Conservation (phyloP, 2,797 vertebrate genomes). For the Halcyon smyrnensis region DNA sequence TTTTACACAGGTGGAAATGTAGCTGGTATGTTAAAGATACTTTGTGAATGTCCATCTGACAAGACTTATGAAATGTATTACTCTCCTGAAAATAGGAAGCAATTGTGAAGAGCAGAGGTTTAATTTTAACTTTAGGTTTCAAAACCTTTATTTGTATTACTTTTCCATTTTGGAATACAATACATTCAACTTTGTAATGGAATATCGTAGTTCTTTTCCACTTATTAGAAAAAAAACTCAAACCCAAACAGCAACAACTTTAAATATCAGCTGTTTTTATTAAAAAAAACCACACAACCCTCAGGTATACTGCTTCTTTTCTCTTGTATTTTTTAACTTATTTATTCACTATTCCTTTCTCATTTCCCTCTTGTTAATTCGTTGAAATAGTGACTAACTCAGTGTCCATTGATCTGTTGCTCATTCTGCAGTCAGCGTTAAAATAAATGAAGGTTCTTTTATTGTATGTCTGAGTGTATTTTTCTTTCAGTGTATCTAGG, state of each 20-base stretch:
- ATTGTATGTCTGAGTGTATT: background rate
- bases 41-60: background rate
- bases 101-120: background rate
- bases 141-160: background rate
- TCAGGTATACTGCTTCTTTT: background rate
- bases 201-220: background rate
- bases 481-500: background rate
- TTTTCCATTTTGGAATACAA: background rate
- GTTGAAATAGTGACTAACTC: background rate
- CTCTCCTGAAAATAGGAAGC: background rate
- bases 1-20: background rate
- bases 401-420: background rate
- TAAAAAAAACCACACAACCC: background rate
- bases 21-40: background rate
- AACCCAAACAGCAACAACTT: background rate
- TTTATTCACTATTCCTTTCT: background rate
- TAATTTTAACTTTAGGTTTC: background rate
- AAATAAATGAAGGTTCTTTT: background rate
- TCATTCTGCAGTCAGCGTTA: background rate
- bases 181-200: background rate
- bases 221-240: background rate
- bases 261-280: background rate
- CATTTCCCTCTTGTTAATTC: background rate
- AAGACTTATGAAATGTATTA: background rate
- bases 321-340: background rate